A percentile compares a stretch with the other conserved stretches of the same genome.
These are phyloP conservation scores for Pseudorasbora parva DNA, from an alignment of 2,113 vertebrate genomes.

Conservation along the genomic window DNA sequence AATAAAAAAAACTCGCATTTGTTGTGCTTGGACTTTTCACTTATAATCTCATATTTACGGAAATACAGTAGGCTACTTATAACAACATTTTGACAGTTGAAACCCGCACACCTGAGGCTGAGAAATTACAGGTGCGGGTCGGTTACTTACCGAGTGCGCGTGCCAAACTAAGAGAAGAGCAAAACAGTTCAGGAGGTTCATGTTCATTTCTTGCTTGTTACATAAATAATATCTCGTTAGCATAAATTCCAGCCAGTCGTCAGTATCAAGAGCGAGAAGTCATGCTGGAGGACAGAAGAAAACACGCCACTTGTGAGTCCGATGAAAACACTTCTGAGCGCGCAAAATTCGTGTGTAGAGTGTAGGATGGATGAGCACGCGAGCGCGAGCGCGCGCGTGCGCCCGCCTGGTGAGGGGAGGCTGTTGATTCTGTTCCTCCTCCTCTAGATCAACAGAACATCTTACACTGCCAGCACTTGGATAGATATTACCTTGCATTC, in stretches of 20 bases:
- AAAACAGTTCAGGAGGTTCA: conserved; percentile 23
- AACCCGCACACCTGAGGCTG: not conserved
- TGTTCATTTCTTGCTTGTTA: conserved; percentile 3
- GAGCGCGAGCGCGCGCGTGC: not conserved
- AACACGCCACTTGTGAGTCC: not conserved
- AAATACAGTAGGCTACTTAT: not conserved
- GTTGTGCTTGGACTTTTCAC: not conserved
- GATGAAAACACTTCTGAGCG: not conserved
- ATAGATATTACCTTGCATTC: not conserved
- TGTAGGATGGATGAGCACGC: not conserved
- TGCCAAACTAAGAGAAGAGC: conserved; percentile 32
- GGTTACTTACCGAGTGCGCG: conserved; percentile 33
- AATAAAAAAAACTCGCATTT: not conserved
- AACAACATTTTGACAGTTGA: not conserved
- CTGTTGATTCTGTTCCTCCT: conserved; percentile 21
- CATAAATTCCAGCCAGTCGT: not conserved
- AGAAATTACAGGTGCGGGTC: not conserved
- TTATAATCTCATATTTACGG: not conserved
- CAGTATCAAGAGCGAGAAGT: not conserved
- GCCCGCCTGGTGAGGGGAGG: conserved; percentile 9
- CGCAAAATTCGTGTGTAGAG: not conserved
- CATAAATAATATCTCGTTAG: not conserved
- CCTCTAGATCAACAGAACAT: conserved; percentile 1
- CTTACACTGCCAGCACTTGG: conserved; percentile 8
- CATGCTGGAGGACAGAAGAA: not conserved